Conservation (phyloP, 2,797 vertebrate species). For the Merluccius polli region DNA sequence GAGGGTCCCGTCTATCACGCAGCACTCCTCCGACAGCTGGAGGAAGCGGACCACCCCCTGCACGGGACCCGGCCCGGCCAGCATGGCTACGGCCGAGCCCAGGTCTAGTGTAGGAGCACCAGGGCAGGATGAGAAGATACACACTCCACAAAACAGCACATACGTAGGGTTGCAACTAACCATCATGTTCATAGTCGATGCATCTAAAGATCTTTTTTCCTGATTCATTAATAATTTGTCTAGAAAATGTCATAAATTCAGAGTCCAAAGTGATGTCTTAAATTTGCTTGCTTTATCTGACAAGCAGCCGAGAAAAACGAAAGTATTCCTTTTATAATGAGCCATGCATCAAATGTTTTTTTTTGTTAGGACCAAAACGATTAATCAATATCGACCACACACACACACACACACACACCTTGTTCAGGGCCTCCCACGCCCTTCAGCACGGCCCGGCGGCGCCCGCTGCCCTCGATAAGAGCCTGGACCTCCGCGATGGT, state of each 20-base stretch:
- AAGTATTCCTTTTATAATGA: no score
- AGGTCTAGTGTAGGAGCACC: conserved; percentile 49
- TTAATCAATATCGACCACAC: no score
- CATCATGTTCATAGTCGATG: no score
- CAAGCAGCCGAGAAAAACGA: no score
- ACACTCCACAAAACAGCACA: neutral
- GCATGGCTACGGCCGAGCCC: conserved; percentile 83
- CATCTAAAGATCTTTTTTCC: no score
- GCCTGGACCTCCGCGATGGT: conserved; percentile 75
- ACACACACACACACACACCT: conserved; percentile 53
- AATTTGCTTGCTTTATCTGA: no score
- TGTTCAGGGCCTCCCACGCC: conserved; percentile 74
- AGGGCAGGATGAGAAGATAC: neutral
- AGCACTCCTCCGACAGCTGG: conserved; percentile 74
- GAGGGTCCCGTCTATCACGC: conserved; percentile 86
- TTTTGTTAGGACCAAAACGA: no score
- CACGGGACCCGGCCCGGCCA: conserved; percentile 64
- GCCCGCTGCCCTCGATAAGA: conserved; percentile 80
- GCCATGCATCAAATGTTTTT: no score
- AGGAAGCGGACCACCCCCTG: conserved; percentile 86
- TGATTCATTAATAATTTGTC: no score
- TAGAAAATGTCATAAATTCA: no score
- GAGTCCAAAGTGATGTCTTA: no score
- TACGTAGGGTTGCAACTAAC: no score
- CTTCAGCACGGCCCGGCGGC: conserved; percentile 80